Percentiles rank a stretch among this genome's conserved stretches.
These are phyloP conservation scores for Coecobrya sp. DNA, from an alignment of 2,888 invertebrate genomes.

Conservation along the genomic window DNA sequence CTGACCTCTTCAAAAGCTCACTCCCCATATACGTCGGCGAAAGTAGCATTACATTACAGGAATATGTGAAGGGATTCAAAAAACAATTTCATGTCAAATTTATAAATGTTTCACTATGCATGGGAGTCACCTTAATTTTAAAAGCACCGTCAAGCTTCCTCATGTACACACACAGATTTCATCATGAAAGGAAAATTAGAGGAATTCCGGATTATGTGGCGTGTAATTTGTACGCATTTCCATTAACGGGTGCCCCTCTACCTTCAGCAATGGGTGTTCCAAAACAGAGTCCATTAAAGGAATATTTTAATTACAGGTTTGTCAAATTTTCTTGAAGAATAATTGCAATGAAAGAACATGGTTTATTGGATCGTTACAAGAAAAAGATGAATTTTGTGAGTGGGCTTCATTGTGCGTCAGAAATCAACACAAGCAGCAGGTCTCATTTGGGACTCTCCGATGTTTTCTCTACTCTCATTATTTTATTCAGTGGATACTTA, in stretches of 20 bases:
- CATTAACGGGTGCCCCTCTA: conserved; percentile 14
- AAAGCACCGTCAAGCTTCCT: not conserved
- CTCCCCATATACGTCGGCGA: not conserved
- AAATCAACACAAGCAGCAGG: not conserved
- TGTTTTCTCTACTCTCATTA: conserved; percentile 36
- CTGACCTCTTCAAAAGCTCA: not conserved
- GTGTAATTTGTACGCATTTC: conserved; percentile 49
- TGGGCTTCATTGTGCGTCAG: not conserved
- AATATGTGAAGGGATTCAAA: not conserved
- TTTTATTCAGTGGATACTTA: not conserved
- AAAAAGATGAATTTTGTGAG: not conserved
- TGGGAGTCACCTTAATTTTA: conserved; percentile 5
- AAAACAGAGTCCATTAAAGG: conserved; percentile 30
- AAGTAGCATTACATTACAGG: not conserved
- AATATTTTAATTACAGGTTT: conserved; percentile 34
- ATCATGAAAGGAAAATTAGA: not conserved
- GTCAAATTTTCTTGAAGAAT: conserved; percentile 26
- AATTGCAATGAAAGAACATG: conserved; percentile 49
- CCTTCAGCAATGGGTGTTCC: conserved; percentile 63
- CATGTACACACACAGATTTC: conserved; percentile 20
- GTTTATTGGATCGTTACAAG: not conserved
- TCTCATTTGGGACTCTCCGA: conserved; percentile 47
- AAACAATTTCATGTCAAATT: not conserved
- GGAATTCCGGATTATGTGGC: not conserved
- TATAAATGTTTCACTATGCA: not conserved